Evolutionary conservation across 37 sponge, comb jelly and placozoan species (phyloP).

Genomic region (Crambe crambe): DNA sequence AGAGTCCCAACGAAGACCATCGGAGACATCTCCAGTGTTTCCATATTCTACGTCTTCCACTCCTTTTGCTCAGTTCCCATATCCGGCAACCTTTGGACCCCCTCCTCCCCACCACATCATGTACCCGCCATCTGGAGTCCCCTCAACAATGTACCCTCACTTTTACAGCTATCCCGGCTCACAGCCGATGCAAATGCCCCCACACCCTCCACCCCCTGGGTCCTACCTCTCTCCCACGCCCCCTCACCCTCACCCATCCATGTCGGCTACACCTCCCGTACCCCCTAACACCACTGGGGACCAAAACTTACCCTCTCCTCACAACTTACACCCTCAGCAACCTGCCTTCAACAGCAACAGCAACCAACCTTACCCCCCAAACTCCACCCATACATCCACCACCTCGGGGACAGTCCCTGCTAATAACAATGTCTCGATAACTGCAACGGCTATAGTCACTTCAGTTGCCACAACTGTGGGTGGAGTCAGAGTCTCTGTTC

Average conservation of each 20-base stretch:
- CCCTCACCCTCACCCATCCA: neutral
- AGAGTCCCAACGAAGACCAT: neutral
- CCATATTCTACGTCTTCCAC: slow-evolving; percentile 14
- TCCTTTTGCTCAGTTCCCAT: slow-evolving; percentile 9
- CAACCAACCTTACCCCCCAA: neutral
- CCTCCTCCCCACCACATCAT: slow-evolving; percentile 23
- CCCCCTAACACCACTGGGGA: slow-evolving; percentile 1
- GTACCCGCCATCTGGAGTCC: slow-evolving; percentile 4
- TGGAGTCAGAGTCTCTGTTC: slow-evolving; percentile 43
- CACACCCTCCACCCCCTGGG: slow-evolving; percentile 9
- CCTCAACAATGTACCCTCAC: slow-evolving; percentile 27
- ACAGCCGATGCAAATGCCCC: slow-evolving; percentile 22
- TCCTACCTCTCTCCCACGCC: slow-evolving; percentile 1
- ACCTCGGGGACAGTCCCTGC: too few species aligned
- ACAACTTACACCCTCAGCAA: neutral
- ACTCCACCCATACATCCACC: neutral
- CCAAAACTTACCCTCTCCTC: neutral
- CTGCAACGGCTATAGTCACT: neutral
- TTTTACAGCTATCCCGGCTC: slow-evolving; percentile 16
- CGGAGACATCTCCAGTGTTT: slow-evolving; percentile 1
- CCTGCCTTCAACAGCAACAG: neutral
- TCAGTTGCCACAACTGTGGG: slow-evolving; percentile 16
- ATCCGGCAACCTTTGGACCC: slow-evolving; percentile 10
- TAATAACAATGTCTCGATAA: neutral
- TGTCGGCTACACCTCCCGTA: neutral